Evolutionary conservation across 1,140 invertebrate genomes (phyloP), one percentile per base, ranked within the genome.

Genomic region (Ceratosolen fusciceps): DNA sequence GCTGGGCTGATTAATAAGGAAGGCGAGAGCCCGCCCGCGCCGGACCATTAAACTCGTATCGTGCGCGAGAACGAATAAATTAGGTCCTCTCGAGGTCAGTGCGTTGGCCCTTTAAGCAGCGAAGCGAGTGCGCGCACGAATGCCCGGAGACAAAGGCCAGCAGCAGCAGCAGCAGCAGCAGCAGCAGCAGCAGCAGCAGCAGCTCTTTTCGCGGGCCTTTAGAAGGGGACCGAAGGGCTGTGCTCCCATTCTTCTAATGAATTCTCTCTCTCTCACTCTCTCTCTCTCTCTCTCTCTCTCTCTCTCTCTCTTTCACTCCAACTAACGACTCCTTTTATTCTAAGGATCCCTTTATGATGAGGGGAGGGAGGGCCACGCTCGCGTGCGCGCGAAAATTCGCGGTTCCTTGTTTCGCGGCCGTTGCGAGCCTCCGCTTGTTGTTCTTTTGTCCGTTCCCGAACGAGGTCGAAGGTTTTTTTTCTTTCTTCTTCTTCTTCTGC

Each of bases 11-110:
- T 62, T 37, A 21, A 62, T 21, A 37, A 34, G 31, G 12, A 19
- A 16, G 1, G 12, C 2, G 12, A 34, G 9, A 62, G 60, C 12
- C 16, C 14, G 60, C 70, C 60, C 47, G 68, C 65, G 77, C 67
- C 80, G 80, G 80, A 73, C 82, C 81, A 84, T 83, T 84, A 84
- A 83, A 82, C 81, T 80, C 80, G 73, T 83, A 84, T 83, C 80
- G 60, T 65, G 31, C 34, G 83, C 79, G 74, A 77, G 37, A 80
- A 79, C 77, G 82, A 83, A 83, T 85, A 83, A 85, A 85, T 83
- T 83, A 83, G 76, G 68, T 72, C 31, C 62, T 71, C 74, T 68
- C 14, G 5, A 19, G 19, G 60, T 31, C n/a, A 31, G 19, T 37
- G 24, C 14, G 26, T 21, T 24, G 76, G 79, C 74, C 81, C 82